Percentiles rank a stretch among this genome's conserved stretches.
Conservation (phyloP, 2,113 vertebrate species). For the Colistium nudipinnis region DNA sequence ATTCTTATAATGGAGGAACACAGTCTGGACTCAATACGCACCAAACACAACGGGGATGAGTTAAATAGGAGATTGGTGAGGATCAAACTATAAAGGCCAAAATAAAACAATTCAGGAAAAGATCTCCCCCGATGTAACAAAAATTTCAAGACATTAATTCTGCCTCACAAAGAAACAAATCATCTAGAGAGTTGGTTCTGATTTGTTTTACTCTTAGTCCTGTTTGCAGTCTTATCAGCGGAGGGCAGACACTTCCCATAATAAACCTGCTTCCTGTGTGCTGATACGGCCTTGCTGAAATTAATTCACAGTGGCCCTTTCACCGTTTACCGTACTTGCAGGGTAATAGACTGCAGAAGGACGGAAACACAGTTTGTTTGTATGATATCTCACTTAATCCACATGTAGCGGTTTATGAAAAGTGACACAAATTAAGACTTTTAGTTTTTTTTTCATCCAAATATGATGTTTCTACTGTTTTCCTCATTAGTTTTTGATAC, state of each 20-base stretch:
- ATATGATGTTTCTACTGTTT: constrained; percentile 9
- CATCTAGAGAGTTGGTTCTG: constrained; percentile 19
- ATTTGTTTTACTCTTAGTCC: constrained; percentile 32
- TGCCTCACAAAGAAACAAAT: constrained; percentile 21
- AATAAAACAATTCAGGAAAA: too few species aligned
- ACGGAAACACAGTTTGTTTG: constrained; percentile 2
- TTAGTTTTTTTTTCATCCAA: neutral
- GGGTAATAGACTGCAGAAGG: constrained; percentile 8
- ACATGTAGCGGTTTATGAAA: constrained; percentile 16
- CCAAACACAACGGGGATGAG: too few species aligned
- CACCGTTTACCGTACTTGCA: neutral
- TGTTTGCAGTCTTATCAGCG: constrained; percentile 62
- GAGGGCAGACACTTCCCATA: constrained; percentile 52
- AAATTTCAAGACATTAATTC: constrained; percentile 27
- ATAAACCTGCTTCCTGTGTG: constrained; percentile 44
- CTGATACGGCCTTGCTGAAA: constrained; percentile 12
- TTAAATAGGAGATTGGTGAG: too few species aligned
- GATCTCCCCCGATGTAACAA: constrained; percentile 14
- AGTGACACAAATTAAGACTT: neutral
- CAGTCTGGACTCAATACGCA: too few species aligned
- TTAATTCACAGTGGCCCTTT: constrained; percentile 25
- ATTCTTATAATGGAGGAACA: too few species aligned
- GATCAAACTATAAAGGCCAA: too few species aligned
- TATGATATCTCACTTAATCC: neutral
- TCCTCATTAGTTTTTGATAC: constrained; percentile 26